Conservation (phyloP, 2,797 vertebrate genomes). For the Lagorchestes hirsutus region DNA sequence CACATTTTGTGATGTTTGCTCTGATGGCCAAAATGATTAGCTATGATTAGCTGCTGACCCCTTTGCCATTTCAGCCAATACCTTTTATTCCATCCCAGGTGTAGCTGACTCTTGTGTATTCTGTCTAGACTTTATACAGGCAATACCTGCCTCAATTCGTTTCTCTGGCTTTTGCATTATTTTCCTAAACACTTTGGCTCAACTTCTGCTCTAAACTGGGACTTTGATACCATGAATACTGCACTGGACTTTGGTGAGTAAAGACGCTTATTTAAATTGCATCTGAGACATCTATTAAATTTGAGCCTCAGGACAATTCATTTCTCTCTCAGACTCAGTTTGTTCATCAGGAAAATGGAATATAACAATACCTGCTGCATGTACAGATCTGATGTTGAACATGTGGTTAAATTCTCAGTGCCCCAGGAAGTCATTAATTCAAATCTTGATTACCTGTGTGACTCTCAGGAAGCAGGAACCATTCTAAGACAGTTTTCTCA, state of each 20-base stretch:
- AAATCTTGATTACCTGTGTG: background rate
- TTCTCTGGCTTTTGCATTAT: background rate
- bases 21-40: too few species aligned
- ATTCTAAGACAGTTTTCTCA: background rate
- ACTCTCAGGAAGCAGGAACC: background rate
- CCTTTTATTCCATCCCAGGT: too few species aligned
- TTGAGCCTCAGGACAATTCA: background rate
- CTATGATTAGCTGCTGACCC: too few species aligned
- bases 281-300: background rate
- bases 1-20: too few species aligned
- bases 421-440: background rate
- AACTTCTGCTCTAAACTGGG: background rate
- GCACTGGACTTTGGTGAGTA: background rate
- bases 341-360: background rate
- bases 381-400: background rate
- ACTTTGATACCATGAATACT: background rate
- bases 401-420: background rate
- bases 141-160: background rate
- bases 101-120: too few species aligned
- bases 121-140: background rate
- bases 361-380: background rate
- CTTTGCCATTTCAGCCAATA: too few species aligned
- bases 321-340: background rate
- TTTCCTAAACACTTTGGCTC: background rate
- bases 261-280: background rate